A percentile compares a stretch with the other conserved stretches of the same genome.
phyloP scores from a whole-genome alignment of 1,140 invertebrate genomes.

The Cecropterus lyciades region DNA sequence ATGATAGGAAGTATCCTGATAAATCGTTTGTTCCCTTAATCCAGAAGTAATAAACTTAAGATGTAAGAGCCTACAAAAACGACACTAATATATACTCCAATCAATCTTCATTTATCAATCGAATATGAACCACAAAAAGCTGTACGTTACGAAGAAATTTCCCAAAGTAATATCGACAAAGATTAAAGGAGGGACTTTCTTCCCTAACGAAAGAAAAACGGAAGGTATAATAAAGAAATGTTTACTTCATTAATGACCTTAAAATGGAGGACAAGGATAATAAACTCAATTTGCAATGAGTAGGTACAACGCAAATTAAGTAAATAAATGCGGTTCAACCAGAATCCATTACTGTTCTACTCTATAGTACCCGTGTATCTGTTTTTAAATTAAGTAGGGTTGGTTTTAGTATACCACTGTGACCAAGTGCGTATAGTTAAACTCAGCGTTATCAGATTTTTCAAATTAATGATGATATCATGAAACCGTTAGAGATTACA shows the following conservation, averaged over 20 bases:
- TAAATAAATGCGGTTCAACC: not conserved
- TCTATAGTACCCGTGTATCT: no score
- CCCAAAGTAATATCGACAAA: slow-evolving; percentile 2
- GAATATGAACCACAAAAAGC: slow-evolving; percentile 8
- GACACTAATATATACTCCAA: not conserved
- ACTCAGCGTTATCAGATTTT: no score
- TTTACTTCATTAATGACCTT: not conserved
- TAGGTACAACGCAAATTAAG: not conserved
- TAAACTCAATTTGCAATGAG: not conserved
- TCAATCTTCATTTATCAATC: slow-evolving; percentile 19
- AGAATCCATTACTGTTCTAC: no score
- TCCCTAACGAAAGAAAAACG: not conserved
- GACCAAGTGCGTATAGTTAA: no score
- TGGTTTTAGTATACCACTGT: no score
- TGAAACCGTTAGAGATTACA: no score
- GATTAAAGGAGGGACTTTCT: not conserved
- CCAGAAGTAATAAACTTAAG: not conserved
- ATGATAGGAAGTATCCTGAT: no score
- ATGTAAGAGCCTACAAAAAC: not conserved
- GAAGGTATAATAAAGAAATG: slow-evolving; percentile 1
- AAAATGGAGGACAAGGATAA: not conserved
- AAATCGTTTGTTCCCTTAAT: no score
- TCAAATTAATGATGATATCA: no score
- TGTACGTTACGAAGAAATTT: not conserved
- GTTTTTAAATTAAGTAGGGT: no score